Evolutionary conservation across 2,113 vertebrate genomes (phyloP), one percentile per base, ranked within the genome.

Genomic region (Ceyx cyanopectus): DNA sequence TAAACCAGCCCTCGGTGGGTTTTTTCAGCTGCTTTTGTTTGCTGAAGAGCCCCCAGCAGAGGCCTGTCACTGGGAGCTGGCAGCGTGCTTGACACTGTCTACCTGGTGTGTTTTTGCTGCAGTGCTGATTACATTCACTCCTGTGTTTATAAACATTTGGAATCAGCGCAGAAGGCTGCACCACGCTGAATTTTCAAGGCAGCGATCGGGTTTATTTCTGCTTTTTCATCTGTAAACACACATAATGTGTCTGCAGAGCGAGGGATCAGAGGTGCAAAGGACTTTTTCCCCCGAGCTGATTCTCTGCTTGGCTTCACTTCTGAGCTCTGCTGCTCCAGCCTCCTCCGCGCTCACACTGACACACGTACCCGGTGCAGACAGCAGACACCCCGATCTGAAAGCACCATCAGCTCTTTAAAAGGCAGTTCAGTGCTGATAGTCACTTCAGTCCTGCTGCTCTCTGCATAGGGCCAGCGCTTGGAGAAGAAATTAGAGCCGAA

Each of bases 121-220:
- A 86, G 96, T 69, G 97, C 96, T 97, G 97, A 98, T 98, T 97
- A 54, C 96, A 97, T 97, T 97, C 97, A 88, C 92, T 95, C 66
- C 79, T 20, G 85, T 98, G 97, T 98, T 98, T 97, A 97, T 98
- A 97, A 98, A 97, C 98, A 98, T 96, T 97, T 78, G 29, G 95
- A 97, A 94, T 95, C 74, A 7, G 87, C 60, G 93, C 94, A 45
- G 89, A 78, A 95, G 74, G 63, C 94, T 67, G 87, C 40, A 91
- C 94, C 83, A 96, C 92, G 72, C 10, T 10, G 92, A 97, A 97
- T 97, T 85, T 68, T 92, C 94, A 91, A 94, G 90, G 40, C 51
- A 2, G 48, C 85, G 8, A 8, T 74, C 57, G 0, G 80, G 84
- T 91, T 96, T 96, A 50, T 86, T 96, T 95, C 72, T 85, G 90